Evolutionary conservation across 2,888 invertebrate species (phyloP).

Genomic region (Meghimatium bilineatum): DNA sequence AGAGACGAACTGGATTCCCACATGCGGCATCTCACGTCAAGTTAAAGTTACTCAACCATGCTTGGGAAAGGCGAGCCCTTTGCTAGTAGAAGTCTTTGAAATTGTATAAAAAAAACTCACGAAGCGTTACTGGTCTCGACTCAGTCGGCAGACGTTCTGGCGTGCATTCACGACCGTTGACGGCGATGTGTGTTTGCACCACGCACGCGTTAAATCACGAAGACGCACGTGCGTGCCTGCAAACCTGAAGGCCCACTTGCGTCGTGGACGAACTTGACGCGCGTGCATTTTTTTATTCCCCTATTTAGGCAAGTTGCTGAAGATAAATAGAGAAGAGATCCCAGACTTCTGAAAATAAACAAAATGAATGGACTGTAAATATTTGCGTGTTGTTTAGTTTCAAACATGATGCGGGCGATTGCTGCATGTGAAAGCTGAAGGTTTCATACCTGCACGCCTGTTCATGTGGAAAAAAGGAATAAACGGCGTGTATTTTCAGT

Average conservation of each 20-base stretch:
- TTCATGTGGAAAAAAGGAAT: neutral
- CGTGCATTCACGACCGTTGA: conserved; percentile 22
- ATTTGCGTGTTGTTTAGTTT: conserved; percentile 15
- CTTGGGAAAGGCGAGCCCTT: conserved; percentile 14
- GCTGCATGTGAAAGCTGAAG: neutral
- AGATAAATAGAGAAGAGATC: neutral
- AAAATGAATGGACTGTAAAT: conserved; percentile 9
- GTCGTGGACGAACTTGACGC: neutral
- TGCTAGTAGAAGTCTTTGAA: conserved; percentile 28
- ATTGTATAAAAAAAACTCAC: conserved; percentile 38
- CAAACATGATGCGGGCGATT: conserved; percentile 7
- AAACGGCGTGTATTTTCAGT: neutral
- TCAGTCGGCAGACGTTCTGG: conserved; percentile 19
- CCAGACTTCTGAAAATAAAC: conserved; percentile 8
- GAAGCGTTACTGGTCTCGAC: conserved; percentile 23
- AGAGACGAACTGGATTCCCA: conserved; percentile 15
- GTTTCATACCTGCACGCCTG: neutral
- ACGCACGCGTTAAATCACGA: conserved; percentile 32
- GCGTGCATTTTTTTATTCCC: neutral
- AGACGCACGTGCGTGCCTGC: conserved; percentile 27
- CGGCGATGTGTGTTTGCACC: conserved; percentile 38
- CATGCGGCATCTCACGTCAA: conserved; percentile 20
- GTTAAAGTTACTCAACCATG: conserved; percentile 11
- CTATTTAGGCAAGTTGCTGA: neutral
- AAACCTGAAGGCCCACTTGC: conserved; percentile 13